Percentiles rank a stretch among this genome's conserved stretches.
These are phyloP conservation scores for Basileuterus tristriatus DNA, from an alignment of 2,797 vertebrate species.

Conservation along the genomic window DNA sequence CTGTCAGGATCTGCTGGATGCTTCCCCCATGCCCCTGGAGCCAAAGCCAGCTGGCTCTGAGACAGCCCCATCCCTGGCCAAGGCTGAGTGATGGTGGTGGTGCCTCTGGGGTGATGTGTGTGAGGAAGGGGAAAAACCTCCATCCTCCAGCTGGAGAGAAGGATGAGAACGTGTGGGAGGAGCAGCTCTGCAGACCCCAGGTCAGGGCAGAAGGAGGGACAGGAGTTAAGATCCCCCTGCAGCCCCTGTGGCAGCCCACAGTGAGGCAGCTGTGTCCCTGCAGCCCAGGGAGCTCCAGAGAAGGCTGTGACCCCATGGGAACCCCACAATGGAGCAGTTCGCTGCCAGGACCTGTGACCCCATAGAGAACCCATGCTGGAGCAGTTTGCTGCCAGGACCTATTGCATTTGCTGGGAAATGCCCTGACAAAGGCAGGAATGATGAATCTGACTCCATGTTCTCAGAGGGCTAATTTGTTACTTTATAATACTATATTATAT, in stretches of 20 bases:
- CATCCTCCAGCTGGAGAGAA: too few relatives aligned
- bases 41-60: fast-evolving
- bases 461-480: too few relatives aligned
- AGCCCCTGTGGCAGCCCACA: background rate
- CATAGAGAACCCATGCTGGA: background rate
- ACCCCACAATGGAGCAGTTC: background rate
- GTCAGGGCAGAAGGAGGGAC: background rate
- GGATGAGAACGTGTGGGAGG: background rate
- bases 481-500: too few relatives aligned
- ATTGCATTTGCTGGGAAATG: too few relatives aligned
- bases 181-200: background rate
- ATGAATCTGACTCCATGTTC: too few relatives aligned
- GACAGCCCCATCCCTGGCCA: fast-evolving
- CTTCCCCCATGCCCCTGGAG: fast-evolving
- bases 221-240: background rate
- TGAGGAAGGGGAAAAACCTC: background rate
- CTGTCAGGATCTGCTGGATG: background rate
- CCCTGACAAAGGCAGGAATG: too few relatives aligned
- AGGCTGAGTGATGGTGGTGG: background rate
- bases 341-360: background rate
- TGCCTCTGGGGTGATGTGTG: background rate
- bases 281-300: background rate
- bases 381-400: background rate
- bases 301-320: background rate
- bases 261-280: background rate